Percentiles rank a stretch among this genome's conserved stretches.
Evolutionary conservation across 2,113 vertebrate species (phyloP).

Genomic region (Periophthalmus modestus): DNA sequence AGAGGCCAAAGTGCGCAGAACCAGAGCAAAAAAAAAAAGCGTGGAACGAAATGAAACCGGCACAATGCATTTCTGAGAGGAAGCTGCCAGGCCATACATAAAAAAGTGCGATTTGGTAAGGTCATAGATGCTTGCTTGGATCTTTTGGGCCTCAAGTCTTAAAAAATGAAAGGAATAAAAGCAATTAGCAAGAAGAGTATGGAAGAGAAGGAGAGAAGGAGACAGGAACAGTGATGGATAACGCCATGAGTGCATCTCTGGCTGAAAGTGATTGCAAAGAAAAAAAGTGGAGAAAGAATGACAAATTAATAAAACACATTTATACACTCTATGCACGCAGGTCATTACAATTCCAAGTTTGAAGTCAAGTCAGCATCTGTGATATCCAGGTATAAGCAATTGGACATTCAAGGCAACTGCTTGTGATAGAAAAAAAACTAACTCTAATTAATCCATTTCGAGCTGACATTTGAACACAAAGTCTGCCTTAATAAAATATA

Average conservation of each 20-base stretch:
- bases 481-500: not conserved
- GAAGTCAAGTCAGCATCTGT: too few relatives aligned
- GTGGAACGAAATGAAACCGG: slow-evolving; percentile 9
- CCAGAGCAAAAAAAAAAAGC: not conserved
- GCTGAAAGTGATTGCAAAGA: not conserved
- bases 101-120: slow-evolving; percentile 4
- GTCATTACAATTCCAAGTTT: not conserved
- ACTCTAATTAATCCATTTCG: not conserved
- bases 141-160: not conserved
- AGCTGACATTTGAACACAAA: not conserved
- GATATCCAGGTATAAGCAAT: too few relatives aligned
- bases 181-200: not conserved
- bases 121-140: not conserved
- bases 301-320: not conserved
- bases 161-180: not conserved
- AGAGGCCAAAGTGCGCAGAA: slow-evolving; percentile 14
- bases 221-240: not conserved
- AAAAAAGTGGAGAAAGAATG: too few relatives aligned
- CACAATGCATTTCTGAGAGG: not conserved
- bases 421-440: not conserved
- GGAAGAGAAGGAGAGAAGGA: not conserved
- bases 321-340: not conserved
- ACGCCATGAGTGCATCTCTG: not conserved
- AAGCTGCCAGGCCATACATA: not conserved
- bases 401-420: not conserved